phyloP scores from a whole-genome alignment of 2,113 vertebrate genomes.

The Gopherus evgoodei region DNA sequence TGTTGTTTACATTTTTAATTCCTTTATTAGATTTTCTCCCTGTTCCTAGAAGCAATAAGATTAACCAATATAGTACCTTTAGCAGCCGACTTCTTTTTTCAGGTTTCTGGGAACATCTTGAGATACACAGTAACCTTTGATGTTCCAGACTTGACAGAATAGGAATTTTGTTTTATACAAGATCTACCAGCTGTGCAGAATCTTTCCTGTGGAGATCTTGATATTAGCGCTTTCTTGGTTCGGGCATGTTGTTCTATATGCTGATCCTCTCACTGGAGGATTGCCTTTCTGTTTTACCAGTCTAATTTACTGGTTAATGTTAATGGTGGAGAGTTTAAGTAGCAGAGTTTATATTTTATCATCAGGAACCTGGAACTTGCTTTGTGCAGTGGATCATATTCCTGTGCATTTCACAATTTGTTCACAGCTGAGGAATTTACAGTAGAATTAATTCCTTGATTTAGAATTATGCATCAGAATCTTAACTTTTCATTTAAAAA shows the following conservation, averaged over 20 bases:
- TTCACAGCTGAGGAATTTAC: neutral
- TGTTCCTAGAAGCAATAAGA: neutral
- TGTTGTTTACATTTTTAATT: neutral
- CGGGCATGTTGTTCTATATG: neutral
- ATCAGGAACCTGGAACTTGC: neutral
- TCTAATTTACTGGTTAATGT: neutral
- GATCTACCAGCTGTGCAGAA: conserved; percentile 25
- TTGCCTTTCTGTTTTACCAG: neutral
- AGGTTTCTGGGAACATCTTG: neutral
- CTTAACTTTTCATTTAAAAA: conserved; percentile 7
- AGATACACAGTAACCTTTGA: neutral
- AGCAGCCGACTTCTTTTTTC: neutral
- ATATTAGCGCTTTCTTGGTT: neutral
- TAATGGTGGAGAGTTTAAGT: neutral
- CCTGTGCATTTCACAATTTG: neutral
- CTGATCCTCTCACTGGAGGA: neutral
- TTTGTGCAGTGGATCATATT: too few species aligned
- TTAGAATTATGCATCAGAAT: neutral
- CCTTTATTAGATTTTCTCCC: neutral
- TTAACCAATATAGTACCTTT: neutral
- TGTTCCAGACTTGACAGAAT: neutral
- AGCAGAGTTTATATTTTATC: neutral
- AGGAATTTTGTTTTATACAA: conserved; percentile 22
- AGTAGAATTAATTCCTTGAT: neutral
- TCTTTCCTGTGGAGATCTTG: neutral